Base-by-base conservation (phyloP, 2,888 invertebrate genomes). In the Beris chalybata region DNA sequence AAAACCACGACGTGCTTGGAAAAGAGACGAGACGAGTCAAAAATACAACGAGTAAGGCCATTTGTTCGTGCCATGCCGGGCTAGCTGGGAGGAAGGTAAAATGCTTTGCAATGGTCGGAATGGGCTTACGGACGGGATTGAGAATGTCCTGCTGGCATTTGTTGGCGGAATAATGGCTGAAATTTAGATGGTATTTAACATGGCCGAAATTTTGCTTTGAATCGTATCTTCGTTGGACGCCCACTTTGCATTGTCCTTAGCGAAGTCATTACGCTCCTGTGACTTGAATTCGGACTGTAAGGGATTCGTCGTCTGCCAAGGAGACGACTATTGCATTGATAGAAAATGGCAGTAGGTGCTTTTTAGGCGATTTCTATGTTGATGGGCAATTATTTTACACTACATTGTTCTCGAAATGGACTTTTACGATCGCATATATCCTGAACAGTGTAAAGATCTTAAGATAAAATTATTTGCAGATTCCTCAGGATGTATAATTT, bases 181-280 rank as follows among this genome's bases (percentile, higher is more conserved):
- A 69, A 69, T 66, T 69, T 67, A 66, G 67, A 66, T 66, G 59
- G 57, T 66, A 66, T 67, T 66, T 67, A 67, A 69, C 52, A 69
- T 69, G 69, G 69, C 69, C 65, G 69, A 69, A 67, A 67, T 61
- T 67, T 56, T 52, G 31, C 58, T 67, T 52, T 63, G 64, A 55
- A 48, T 48, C 45, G 57, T 67, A 32, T 47, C 7, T 13, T 56
- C 54, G 43, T 43, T 43, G 9, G 15, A 44, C 32, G 15, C 52
- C 15, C 22, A 52, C 38, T 50, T 61, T 50, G 61, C 52, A 32
- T 38, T 61, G 50, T n/a, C 22, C 61, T 38, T 30, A 38, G 38
- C 22, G 52, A 61, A 52, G 61, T 61, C 61, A 61, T 61, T 61
- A 61, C 22, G 61, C 50, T 61, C 13, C 61, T 52, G 38, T 61